phyloP scores from a whole-genome alignment of 1,140 invertebrate species.

The Ceratosolen solmsi region DNA sequence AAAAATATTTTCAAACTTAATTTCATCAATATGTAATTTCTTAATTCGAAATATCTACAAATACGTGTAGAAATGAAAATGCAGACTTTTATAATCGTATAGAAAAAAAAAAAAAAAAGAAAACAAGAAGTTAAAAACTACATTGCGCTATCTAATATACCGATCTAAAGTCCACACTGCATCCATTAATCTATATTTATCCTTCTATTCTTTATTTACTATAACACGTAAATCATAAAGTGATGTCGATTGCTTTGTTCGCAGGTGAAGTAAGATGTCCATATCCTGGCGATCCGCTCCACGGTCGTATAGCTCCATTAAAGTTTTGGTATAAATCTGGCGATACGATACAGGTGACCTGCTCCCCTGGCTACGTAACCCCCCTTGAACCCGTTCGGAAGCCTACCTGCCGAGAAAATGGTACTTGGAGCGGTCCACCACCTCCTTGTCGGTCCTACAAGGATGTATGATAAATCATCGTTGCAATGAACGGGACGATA shows the following conservation, averaged over 20 bases:
- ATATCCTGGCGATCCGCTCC: constrained; percentile 82
- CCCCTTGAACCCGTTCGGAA: constrained; percentile 69
- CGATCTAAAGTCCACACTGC: no score
- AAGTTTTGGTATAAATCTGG: constrained; percentile 86
- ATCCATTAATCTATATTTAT: no score
- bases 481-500: neutral
- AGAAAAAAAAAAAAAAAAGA: no score
- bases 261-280: constrained; percentile 83
- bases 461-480: constrained; percentile 65
- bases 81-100: no score
- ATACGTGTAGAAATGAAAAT: no score
- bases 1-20: no score
- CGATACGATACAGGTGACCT: constrained; percentile 82
- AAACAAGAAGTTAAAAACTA: no score
- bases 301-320: constrained; percentile 81
- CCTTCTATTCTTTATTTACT: no score
- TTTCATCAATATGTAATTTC: no score
- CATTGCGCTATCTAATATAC: no score
- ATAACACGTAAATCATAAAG: neutral
- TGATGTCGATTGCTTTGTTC: neutral
- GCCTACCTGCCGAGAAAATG: constrained; percentile 70
- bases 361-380: constrained; percentile 79
- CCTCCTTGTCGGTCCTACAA: constrained; percentile 73
- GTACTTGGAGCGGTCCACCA: constrained; percentile 71
- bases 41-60: no score